Base-by-base conservation (phyloP, 2,888 invertebrate species). In the Eristalis tenax region DNA sequence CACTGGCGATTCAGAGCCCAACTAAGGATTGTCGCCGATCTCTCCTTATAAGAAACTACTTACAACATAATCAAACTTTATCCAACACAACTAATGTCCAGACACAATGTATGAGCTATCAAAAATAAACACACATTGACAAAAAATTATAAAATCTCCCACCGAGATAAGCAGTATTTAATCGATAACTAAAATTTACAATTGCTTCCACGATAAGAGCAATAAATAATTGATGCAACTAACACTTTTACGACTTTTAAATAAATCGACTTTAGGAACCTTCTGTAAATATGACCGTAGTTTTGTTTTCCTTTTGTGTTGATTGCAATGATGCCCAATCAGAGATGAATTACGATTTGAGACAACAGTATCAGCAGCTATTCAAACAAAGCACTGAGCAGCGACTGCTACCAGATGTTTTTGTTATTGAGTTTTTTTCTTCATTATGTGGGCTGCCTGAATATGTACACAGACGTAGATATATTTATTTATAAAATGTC, bases 11-110 rank as follows among this genome's bases (percentile, higher is more conserved):
- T 74, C n/a, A 56, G 32, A 65, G 32, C 35, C 11, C 32, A 65
- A 74, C 74, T 74, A 74, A 73, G 32, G 28, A 38, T n/a, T 57
- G 22, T 23, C 22, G n/a, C 40, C 38, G 28, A 40, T 35, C n/a
- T 22, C 13, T 40, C 23, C 28, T 8, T 15, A 22, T 8, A 28
- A 50, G 74, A 61, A 61, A 65, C 56, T 74, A 50, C 50, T 50
- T 18, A 50, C 50, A 50, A 18, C 50, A 50, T 18, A 50, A 50
- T 18, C 50, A 50, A 18, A 50, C 50, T 50, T 50, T 50, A 50
- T 50, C 50, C 50, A 50, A n/a, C 8, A 50, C 50, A 50, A n/a
- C 6, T 18, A 18, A n/a, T 18, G 18, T 50, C 50, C 0, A 18
- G 50, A 50, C 18, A 50, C 50, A 18, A 50, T 18, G n/a, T 15